phyloP scores from a whole-genome alignment of 2,888 invertebrate species.

The Drosophila multiciliata region DNA sequence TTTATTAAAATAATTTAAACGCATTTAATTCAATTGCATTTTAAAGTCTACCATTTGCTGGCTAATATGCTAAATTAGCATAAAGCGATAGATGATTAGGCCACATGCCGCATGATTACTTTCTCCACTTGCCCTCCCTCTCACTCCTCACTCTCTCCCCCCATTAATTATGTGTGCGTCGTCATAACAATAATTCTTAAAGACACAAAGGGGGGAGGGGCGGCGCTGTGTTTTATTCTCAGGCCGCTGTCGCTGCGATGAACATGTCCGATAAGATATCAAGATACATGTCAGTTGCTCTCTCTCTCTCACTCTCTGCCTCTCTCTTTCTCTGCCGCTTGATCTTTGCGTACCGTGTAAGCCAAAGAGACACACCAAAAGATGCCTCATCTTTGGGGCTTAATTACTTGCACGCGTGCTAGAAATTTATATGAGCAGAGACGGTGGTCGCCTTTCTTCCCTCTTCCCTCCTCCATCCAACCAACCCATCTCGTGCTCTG shows the following conservation, averaged over 20 bases:
- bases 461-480: not conserved
- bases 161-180: conserved; percentile 57
- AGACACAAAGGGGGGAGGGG: conserved; percentile 6
- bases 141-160: not conserved
- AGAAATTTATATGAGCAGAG: conserved; percentile 68
- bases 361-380: conserved; percentile 46
- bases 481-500: not conserved
- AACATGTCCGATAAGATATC: conserved; percentile 74
- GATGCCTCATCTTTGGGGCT: conserved; percentile 75
- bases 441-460: conserved; percentile 5
- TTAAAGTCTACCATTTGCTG: conserved; percentile 39
- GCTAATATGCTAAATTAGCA: conserved; percentile 53
- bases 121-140: conserved; percentile 44
- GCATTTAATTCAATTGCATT: conserved; percentile 20
- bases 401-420: conserved; percentile 82
- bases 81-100: conserved; percentile 28
- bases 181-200: conserved; percentile 64
- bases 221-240: conserved; percentile 29
- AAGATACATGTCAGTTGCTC: conserved; percentile 45
- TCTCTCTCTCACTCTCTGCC: not conserved
- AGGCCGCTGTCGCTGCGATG: conserved; percentile 49
- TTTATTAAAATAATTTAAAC: too few relatives aligned
- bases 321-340: conserved; percentile 32
- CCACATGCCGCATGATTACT: conserved; percentile 47
- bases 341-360: conserved; percentile 34